Percentiles rank a stretch among this genome's conserved stretches.
phyloP scores from a whole-genome alignment of 2,113 vertebrate species.

The Glareola pratincola region DNA sequence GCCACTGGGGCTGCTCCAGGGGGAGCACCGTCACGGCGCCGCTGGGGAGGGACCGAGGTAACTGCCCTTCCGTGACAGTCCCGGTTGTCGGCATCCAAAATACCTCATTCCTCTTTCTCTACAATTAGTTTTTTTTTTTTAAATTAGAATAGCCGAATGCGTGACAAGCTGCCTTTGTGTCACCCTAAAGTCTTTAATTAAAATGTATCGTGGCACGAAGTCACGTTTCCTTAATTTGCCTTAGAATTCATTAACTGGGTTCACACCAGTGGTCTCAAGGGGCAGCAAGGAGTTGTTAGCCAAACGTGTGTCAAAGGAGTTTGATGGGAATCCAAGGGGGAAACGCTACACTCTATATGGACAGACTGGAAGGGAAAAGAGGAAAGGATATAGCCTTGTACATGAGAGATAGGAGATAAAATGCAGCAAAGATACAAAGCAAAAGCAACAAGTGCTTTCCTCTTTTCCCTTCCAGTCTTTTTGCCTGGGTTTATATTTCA shows the following conservation, averaged over 20 bases:
- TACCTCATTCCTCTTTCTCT: not conserved
- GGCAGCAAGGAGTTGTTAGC: not conserved
- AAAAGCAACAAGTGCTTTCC: not conserved
- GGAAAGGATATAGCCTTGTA: not conserved
- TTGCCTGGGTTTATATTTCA: not conserved
- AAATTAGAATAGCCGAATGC: not conserved
- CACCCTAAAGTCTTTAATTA: not conserved
- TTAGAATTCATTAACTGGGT: not conserved
- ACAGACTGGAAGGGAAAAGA: not conserved
- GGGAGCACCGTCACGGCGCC: rapidly evolving
- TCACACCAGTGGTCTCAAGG: not conserved
- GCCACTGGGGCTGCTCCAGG: not conserved
- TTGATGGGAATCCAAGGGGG: not conserved
- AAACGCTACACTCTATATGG: not conserved
- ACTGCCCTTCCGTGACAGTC: not conserved
- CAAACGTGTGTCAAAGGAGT: not conserved
- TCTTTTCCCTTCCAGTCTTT: not conserved
- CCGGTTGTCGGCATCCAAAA: not conserved
- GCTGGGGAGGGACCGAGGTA: rapidly evolving
- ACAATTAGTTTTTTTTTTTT: not conserved
- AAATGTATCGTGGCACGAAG: not conserved
- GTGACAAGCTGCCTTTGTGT: not conserved
- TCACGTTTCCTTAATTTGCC: not conserved
- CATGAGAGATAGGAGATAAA: not conserved
- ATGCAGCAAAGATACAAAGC: not conserved